Conservation (phyloP, 2,888 invertebrate species). For the Schrankia costaestrigalis region DNA sequence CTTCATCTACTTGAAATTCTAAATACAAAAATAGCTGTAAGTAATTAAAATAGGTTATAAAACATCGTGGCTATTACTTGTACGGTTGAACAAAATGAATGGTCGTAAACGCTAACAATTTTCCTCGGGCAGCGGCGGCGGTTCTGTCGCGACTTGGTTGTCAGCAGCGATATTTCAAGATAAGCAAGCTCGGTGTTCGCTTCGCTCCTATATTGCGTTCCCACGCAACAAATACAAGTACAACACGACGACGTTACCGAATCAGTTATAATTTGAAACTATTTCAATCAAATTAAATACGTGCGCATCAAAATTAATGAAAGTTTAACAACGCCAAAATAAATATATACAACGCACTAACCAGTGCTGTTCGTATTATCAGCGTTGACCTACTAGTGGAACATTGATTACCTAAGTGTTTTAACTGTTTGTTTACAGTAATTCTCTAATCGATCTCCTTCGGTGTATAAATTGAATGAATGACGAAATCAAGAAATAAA, state of each 20-base stretch:
- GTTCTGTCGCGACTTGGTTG: conserved; percentile 49
- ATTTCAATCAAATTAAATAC: conserved; percentile 19
- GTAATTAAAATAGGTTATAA: conserved; percentile 40
- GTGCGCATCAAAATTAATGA: conserved; percentile 15
- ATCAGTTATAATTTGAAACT: conserved; percentile 39
- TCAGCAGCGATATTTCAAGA: conserved; percentile 71
- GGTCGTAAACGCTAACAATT: conserved; percentile 53
- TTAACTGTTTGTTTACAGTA: conserved; percentile 20
- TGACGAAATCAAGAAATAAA: conserved; percentile 3
- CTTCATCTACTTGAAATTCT: conserved; percentile 17
- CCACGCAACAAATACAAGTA: conserved; percentile 42
- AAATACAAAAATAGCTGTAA: conserved; percentile 27
- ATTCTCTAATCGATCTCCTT: conserved; percentile 12
- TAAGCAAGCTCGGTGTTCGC: conserved; percentile 55
- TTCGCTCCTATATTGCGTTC: conserved; percentile 52
- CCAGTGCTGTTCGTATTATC: conserved; percentile 15
- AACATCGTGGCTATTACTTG: conserved; percentile 38
- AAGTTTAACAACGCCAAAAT: conserved; percentile 16
- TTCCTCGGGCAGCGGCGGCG: conserved; percentile 39
- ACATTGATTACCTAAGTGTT: conserved; percentile 25
- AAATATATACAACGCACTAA: conserved; percentile 12
- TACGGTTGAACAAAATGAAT: conserved; percentile 55
- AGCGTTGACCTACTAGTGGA: conserved; percentile 31
- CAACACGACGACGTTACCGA: conserved; percentile 28
- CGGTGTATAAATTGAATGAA: not conserved